Conservation (phyloP, 2,113 vertebrate genomes). For the Lamprotornis superbus region DNA sequence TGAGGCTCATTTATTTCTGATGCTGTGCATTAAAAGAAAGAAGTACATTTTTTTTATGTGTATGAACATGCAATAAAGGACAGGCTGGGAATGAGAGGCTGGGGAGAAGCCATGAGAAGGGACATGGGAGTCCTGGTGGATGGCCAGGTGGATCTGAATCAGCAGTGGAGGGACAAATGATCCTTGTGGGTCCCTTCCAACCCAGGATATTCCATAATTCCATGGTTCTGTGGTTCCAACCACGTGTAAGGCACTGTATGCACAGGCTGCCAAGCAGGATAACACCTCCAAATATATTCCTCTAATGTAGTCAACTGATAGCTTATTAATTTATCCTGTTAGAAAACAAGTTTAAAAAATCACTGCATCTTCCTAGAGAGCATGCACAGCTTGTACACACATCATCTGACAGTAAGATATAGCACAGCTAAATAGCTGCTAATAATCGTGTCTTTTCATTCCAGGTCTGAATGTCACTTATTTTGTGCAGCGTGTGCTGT, state of each 20-base stretch:
- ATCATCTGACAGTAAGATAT: background rate
- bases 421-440: background rate
- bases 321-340: background rate
- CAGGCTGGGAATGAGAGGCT: background rate
- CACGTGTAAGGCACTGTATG: background rate
- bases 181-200: background rate
- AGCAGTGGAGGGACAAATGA: background rate
- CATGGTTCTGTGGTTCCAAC: background rate
- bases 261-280: background rate
- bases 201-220: background rate
- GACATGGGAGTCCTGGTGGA: background rate
- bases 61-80: no score
- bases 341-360: constrained; percentile 4
- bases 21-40: background rate
- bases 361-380: background rate
- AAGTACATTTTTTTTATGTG: background rate
- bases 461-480: background rate
- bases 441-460: background rate
- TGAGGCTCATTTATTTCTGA: constrained; percentile 11
- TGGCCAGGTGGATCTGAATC: background rate
- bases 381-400: background rate
- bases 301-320: background rate
- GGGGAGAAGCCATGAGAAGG: background rate
- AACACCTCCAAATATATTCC: background rate
- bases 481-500: background rate